Conservation (phyloP, 2,113 vertebrate species). For the Piliocolobus tephrosceles region DNA sequence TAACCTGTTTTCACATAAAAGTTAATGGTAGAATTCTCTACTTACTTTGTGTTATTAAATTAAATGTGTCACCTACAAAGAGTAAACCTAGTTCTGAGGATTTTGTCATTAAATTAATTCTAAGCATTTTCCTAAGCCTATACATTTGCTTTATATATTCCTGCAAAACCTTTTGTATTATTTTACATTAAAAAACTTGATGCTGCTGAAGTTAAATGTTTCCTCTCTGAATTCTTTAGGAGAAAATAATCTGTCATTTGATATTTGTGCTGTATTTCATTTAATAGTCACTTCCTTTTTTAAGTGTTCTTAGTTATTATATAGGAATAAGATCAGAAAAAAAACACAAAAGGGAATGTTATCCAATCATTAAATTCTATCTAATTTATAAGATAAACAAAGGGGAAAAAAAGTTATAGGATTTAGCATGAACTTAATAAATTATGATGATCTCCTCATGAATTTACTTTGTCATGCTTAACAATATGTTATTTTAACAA, state of each 20-base stretch:
- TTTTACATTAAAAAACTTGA: slow-evolving; percentile 1
- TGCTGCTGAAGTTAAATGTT: background rate
- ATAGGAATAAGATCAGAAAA: background rate
- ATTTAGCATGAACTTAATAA: background rate
- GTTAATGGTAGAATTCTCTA: background rate
- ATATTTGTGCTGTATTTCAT: background rate
- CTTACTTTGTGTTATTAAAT: background rate
- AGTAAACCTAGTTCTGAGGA: background rate
- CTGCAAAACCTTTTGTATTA: background rate
- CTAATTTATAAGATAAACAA: background rate
- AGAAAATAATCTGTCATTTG: background rate
- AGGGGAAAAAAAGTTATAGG: background rate
- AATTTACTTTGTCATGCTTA: background rate
- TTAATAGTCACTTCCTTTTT: background rate
- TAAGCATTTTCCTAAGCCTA: background rate
- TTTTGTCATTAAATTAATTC: background rate
- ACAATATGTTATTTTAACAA: background rate
- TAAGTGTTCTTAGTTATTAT: background rate
- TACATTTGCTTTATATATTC: background rate
- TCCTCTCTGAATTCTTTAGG: background rate
- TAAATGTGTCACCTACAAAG: background rate
- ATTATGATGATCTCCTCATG: background rate
- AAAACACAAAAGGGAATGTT: background rate
- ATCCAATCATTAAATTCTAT: background rate
- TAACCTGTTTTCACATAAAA: background rate